Evolutionary conservation across 2,888 invertebrate species (phyloP), one percentile per base, ranked within the genome.

Genomic region (Drosophila formosana): DNA sequence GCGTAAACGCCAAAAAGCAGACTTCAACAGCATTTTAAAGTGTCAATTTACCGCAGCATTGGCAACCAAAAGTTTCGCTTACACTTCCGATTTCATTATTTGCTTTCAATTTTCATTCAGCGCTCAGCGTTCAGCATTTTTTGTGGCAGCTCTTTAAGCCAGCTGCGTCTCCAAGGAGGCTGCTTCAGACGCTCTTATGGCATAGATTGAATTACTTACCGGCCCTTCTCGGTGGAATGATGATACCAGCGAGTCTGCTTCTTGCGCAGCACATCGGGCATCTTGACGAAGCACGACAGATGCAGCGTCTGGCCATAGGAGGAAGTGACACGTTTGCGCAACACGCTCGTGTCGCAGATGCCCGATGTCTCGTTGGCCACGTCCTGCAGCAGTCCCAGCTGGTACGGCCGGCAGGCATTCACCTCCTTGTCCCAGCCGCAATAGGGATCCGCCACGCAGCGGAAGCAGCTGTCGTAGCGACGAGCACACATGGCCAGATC

Each of bases 391-490:
- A 93, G 96, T 95, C 97, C 97, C 74, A 97, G 95, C 84, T 95
- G 95, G 91, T 97, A 98, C 18, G 97, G 97, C 82, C 97, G 95
- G 93, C 98, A 98, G 57, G 96, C 95, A 71, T 96, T 96, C 23
- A 95, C 95, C 78, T 98, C 97, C 82, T 97, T 95, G 91, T 98
- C 98, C 98, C 98, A 98, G 39, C 98, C 98, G 91, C 98, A 98
- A 92, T 98, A 98, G 0, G 98, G 98, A 93, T 98, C 98, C 87
- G 97, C 95, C 9, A 98, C 97, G 93, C 98, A 98, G 57, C 97
- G 94, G 82, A 97, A 95, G 91, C 98, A 98, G 89, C 97, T 97
- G 93, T 97, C 97, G 93, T 98, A 98, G 80, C 98, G 95, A 49
- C 96, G 94, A 66, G 96, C 96, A 91, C 98, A 98, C 95, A 98